Evolutionary conservation across 2,113 vertebrate species (phyloP).

Genomic region (Xyliphius kryptos): DNA sequence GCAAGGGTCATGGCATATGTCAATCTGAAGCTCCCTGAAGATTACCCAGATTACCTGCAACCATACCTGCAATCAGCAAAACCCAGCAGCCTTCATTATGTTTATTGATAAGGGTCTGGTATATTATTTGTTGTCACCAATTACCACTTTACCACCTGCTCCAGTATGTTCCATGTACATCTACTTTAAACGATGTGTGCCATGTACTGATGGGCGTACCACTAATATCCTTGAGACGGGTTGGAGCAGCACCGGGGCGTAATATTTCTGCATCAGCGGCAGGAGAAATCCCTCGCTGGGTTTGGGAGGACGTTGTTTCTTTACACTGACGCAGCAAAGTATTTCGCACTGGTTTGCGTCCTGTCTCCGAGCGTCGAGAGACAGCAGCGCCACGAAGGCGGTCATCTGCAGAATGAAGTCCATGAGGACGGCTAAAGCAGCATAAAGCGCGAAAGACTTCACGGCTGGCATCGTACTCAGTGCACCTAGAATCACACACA

Average conservation of each 20-base stretch:
- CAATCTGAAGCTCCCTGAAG: too few relatives aligned
- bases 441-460: conserved; percentile 79
- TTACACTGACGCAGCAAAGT: conserved; percentile 64
- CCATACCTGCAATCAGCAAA: too few relatives aligned
- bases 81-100: too few relatives aligned
- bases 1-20: too few relatives aligned
- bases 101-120: too few relatives aligned
- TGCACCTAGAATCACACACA: conserved; percentile 59
- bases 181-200: too few relatives aligned
- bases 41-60: too few relatives aligned
- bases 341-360: conserved; percentile 71
- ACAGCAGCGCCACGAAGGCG: conserved; percentile 79
- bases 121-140: too few relatives aligned
- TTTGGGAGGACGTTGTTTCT: conserved; percentile 24
- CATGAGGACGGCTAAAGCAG: conserved; percentile 75
- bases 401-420: conserved; percentile 88
- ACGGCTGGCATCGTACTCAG: conserved; percentile 87
- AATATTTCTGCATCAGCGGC: conserved; percentile 67
- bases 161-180: too few relatives aligned
- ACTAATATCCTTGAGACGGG: conserved; percentile 58
- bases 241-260: conserved; percentile 73
- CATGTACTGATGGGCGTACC: too few relatives aligned
- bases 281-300: conserved; percentile 63
- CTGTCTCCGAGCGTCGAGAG: conserved; percentile 74
- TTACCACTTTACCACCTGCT: too few relatives aligned